phyloP scores from a whole-genome alignment of 2,888 invertebrate species.

The Sabatieria punctata region DNA sequence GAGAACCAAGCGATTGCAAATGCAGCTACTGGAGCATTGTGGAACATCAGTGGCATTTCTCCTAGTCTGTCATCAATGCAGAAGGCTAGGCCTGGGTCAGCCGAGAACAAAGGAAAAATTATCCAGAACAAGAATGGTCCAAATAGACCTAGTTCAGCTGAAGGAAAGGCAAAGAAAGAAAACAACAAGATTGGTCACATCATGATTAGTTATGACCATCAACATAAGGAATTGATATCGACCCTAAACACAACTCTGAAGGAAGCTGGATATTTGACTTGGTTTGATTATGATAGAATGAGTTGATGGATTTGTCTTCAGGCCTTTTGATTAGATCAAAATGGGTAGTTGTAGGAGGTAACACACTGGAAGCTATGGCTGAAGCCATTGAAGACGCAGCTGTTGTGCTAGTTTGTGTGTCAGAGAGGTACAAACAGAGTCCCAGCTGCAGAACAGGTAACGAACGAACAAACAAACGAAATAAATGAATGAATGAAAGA shows the following conservation, averaged over 20 bases:
- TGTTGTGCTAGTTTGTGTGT: constrained; percentile 28
- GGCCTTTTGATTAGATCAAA: too few relatives aligned
- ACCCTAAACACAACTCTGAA: background rate
- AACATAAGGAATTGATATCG: background rate
- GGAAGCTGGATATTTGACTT: background rate
- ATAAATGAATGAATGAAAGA: too few relatives aligned
- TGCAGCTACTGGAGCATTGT: background rate
- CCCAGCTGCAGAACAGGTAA: constrained; percentile 29
- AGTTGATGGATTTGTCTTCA: too few relatives aligned
- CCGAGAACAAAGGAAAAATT: too few relatives aligned
- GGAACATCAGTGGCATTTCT: background rate
- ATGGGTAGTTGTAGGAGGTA: too few relatives aligned
- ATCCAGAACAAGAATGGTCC: too few relatives aligned
- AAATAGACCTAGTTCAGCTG: too few relatives aligned
- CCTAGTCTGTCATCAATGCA: too few relatives aligned
- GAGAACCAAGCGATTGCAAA: background rate
- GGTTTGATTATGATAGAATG: constrained; percentile 1
- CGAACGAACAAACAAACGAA: too few relatives aligned
- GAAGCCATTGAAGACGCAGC: constrained; percentile 27
- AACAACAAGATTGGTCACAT: too few relatives aligned
- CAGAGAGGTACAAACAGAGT: constrained; percentile 31
- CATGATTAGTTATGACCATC: constrained; percentile 2
- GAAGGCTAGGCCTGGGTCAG: too few relatives aligned
- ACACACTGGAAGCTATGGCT: constrained; percentile 27
- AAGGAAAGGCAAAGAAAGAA: too few relatives aligned